Base-by-base conservation (phyloP, 1,140 invertebrate species). In the Hylaeus anthracinus region DNA sequence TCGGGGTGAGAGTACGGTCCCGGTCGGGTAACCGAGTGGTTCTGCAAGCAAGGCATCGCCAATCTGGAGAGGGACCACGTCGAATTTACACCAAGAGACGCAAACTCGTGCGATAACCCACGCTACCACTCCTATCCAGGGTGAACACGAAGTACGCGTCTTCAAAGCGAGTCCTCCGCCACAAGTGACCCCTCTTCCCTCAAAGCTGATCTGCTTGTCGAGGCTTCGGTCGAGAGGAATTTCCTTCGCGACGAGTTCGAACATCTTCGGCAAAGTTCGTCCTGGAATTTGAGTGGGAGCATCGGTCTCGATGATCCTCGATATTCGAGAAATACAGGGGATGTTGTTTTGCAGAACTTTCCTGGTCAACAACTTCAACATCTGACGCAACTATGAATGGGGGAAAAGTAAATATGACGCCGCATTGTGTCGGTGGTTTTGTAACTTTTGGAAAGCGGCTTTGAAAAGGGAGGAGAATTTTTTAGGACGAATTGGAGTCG, bases 81-180 rank as follows among this genome's bases (percentile, higher is more conserved):
- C 77, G 82, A 84, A 84, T 88, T 81, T 85, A 83, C 85, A 79
- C 79, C 81, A 77, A 70, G 69, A 78, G 76, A 78, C 64, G 41
- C 80, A 69, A 83, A 81, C 69, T 81, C 78, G 55, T 10, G 26
- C 55, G 26, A 76, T 58, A 81, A 76, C 61, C 61, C 53, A 5
- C 60, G 45, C 45, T 26, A 26, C 37, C 1, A n/a, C 43, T 15
- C 73, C 12, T 9, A 15, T 9, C 1, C 10, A 53, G 43, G 37
- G 43, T 66, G 58, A 15, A 51, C 37, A 56, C 14, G 64, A 3
- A 3, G 5, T 10, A n/a, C 9, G 9, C 41, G 15, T 48, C 43
- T 10, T 79, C 61, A 5, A 73, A 79, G 48, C 12, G 5, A 63
- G 43, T 26, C 53, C 6, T 37, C 1, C 1, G 39, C 26, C 41